Base-by-base conservation (phyloP, 2,888 invertebrate species). In the Spatulosminthurus flaviceps region DNA sequence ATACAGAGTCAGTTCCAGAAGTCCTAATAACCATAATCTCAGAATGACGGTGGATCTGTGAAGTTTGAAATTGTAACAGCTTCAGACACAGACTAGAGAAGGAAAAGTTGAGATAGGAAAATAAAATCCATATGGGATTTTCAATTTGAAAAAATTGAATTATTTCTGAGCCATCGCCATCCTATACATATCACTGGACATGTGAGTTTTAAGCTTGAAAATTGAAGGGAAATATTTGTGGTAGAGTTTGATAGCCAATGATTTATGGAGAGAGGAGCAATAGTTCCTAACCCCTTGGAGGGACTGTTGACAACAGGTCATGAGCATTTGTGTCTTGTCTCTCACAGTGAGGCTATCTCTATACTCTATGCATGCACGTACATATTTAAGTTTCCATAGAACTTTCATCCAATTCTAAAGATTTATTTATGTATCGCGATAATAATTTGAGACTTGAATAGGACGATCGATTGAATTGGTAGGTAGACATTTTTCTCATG, bases 301-400 rank as follows among this genome's bases (percentile, higher is more conserved):
- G 51, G 51, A 16, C 51, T 51, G 51, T 51, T 51, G 51, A 51
- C 51, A n/a, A 51, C 51, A 51, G n/a, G 51, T 51, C 51, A 51
- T 51, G 51, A 51, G 16, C 51, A 19, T 51, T 51, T 51, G n/a
- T 16, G n/a, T 51, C 51, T 51, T 51, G 51, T 51, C 16, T 2
- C 51, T 51, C 16, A 16, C 51, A 5, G 16, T 51, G 51, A 51
- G 51, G 51, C 16, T 7, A 34, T 34, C 4, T 4, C 34, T n/a
- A 34, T 4, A 34, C 34, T 4, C 34, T 34, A 34, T 34, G 34
- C 34, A 34, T 51, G 16, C 51, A 51, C 41, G 41, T 13, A 13
- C 13, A 9, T 7, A 7, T 7, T 41, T 41, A 9, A 41, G 41
- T 41, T 41, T 41, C 41, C 9, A 9, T 41, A 13, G 5, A 51